Evolutionary conservation across 2,888 invertebrate species (phyloP).

Genomic region (Tigriopus californicus): DNA sequence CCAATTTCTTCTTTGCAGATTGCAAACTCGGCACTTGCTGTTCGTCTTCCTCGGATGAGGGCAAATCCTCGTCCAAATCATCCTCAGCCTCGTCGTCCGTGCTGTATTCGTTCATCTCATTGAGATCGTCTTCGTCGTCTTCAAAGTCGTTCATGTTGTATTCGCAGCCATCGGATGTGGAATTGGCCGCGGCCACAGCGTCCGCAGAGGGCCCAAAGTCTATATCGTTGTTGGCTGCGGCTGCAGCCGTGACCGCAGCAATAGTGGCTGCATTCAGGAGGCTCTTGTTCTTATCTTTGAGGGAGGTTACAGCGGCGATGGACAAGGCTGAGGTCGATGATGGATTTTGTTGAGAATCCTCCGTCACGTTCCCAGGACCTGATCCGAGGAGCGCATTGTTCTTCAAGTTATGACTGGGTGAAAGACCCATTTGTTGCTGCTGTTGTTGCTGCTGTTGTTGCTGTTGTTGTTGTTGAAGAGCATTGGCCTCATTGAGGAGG

Average conservation of each 20-base stretch:
- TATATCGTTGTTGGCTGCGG: neutral
- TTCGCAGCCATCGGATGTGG: neutral
- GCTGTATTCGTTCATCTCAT: constrained; percentile 23
- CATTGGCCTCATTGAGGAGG: neutral
- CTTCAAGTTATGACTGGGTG: too few relatives aligned
- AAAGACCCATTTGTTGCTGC: too few relatives aligned
- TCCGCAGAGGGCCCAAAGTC: neutral
- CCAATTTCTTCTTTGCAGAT: too few relatives aligned
- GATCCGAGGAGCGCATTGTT: too few relatives aligned
- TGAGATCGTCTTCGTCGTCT: constrained; percentile 23
- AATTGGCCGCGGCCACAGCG: neutral
- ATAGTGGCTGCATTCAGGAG: neutral
- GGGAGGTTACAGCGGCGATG: too few relatives aligned
- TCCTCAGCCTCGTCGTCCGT: constrained; percentile 18
- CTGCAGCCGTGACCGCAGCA: neutral
- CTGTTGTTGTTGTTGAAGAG: neutral
- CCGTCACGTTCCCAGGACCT: too few relatives aligned
- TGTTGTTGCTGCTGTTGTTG: neutral
- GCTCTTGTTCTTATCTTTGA: too few relatives aligned
- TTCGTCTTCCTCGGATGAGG: neutral
- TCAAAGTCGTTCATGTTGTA: constrained; percentile 18
- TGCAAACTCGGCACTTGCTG: too few relatives aligned
- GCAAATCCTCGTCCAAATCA: constrained; percentile 12
- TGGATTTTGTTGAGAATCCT: too few relatives aligned
- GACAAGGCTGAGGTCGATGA: too few relatives aligned